These are phyloP conservation scores for Echiichthys vipera DNA, from an alignment of 2,797 vertebrate genomes.

Conservation along the genomic window DNA sequence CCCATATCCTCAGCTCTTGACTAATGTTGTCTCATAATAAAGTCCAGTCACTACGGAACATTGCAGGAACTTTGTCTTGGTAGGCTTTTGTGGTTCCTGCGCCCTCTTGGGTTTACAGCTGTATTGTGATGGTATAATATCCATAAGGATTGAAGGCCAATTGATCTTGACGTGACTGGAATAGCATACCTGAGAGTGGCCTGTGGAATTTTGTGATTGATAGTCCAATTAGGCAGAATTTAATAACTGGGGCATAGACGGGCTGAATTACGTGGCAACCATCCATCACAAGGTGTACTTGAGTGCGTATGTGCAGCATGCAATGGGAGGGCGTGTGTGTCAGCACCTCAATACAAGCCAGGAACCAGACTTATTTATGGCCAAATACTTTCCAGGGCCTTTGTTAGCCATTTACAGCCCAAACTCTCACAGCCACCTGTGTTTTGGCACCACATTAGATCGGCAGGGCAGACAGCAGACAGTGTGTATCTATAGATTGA, in stretches of 20 bases:
- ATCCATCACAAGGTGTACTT: slow-evolving; percentile 79
- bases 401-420: slow-evolving; percentile 32
- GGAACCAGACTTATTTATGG: slow-evolving; percentile 68
- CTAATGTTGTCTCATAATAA: slow-evolving; percentile 22
- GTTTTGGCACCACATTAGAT: slow-evolving; percentile 35
- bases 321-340: slow-evolving; percentile 45
- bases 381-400: slow-evolving; percentile 50
- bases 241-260: slow-evolving; percentile 82
- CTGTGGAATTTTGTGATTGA: slow-evolving; percentile 78
- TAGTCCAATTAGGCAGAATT: slow-evolving; percentile 82
- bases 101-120: slow-evolving; percentile 36
- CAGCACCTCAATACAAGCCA: slow-evolving; percentile 43
- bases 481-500: slow-evolving; percentile 43
- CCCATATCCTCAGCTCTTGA: slow-evolving; percentile 27
- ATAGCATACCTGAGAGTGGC: slow-evolving; percentile 56
- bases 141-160: slow-evolving; percentile 58
- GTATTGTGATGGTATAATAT: slow-evolving; percentile 48
- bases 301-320: slow-evolving; percentile 47
- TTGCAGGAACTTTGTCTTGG: slow-evolving; percentile 15
- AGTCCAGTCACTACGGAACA: slow-evolving; percentile 31
- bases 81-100: slow-evolving; percentile 28
- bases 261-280: slow-evolving; percentile 69
- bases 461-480: slow-evolving; percentile 9
- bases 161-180: slow-evolving; percentile 72
- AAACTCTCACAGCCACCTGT: slow-evolving; percentile 44